phyloP scores from a whole-genome alignment of 2,113 vertebrate genomes.

The Riparia riparia region DNA sequence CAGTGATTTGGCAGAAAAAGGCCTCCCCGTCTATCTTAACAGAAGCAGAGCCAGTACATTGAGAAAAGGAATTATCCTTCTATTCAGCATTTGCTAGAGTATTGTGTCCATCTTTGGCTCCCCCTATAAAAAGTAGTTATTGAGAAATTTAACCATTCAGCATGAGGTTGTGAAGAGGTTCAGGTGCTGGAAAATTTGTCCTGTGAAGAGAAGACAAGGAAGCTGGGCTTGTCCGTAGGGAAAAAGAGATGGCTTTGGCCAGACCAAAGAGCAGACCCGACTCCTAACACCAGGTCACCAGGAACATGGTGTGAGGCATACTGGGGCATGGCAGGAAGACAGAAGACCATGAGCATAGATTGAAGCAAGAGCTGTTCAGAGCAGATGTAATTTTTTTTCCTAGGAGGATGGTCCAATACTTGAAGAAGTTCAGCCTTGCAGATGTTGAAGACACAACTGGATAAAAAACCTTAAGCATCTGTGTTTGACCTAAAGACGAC shows the following conservation, averaged over 20 bases:
- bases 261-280: background rate
- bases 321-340: background rate
- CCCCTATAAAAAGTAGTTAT: background rate
- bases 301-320: background rate
- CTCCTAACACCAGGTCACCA: background rate
- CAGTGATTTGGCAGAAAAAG: background rate
- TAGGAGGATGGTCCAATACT: background rate
- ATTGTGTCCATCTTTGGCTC: background rate
- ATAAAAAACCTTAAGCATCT: background rate
- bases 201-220: background rate
- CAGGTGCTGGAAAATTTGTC: background rate
- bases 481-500: background rate
- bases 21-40: background rate
- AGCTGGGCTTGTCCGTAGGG: background rate
- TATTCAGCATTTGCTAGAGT: background rate
- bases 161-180: background rate
- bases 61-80: background rate
- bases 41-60: background rate
- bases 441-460: background rate
- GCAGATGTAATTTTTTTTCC: fast-evolving
- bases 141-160: background rate
- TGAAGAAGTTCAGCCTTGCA: background rate
- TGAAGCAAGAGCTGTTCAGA: background rate
- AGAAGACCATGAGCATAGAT: background rate
- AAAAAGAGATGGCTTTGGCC: background rate